These are phyloP conservation scores for Acrobasis repandana DNA, from an alignment of 2,888 invertebrate species.

Conservation along the genomic window DNA sequence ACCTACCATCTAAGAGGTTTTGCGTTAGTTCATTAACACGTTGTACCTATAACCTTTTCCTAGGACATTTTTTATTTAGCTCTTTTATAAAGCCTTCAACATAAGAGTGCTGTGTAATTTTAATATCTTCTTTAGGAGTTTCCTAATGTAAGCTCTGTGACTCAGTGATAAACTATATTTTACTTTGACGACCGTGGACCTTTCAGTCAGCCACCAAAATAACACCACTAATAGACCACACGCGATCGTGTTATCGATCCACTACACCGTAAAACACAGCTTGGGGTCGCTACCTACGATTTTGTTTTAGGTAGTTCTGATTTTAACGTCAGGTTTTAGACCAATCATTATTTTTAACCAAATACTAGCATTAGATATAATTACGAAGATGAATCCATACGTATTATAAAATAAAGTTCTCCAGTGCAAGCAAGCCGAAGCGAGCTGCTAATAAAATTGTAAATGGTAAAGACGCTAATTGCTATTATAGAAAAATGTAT, in stretches of 20 bases:
- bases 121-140: not conserved
- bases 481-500: too few species aligned
- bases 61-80: not conserved
- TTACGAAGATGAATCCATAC: too few species aligned
- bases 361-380: too few species aligned
- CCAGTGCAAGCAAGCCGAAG: too few species aligned
- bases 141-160: not conserved
- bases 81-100: not conserved
- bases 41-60: too few species aligned
- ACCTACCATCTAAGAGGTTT: too few species aligned
- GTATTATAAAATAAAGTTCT: too few species aligned
- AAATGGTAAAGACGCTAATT: too few species aligned
- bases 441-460: too few species aligned
- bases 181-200: slow-evolving; percentile 1
- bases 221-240: slow-evolving; percentile 45
- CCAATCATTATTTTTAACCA: too few species aligned
- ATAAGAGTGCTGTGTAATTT: not conserved
- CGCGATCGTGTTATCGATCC: slow-evolving; percentile 56
- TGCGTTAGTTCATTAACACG: too few species aligned
- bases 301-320: not conserved
- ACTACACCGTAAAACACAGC: slow-evolving; percentile 29
- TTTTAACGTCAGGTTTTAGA: not conserved
- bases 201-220: slow-evolving; percentile 37
- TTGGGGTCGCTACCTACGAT: slow-evolving; percentile 2
- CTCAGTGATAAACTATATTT: slow-evolving; percentile 4